Evolutionary conservation across 1,140 invertebrate genomes (phyloP).

Genomic region (Brachionus sp.): DNA sequence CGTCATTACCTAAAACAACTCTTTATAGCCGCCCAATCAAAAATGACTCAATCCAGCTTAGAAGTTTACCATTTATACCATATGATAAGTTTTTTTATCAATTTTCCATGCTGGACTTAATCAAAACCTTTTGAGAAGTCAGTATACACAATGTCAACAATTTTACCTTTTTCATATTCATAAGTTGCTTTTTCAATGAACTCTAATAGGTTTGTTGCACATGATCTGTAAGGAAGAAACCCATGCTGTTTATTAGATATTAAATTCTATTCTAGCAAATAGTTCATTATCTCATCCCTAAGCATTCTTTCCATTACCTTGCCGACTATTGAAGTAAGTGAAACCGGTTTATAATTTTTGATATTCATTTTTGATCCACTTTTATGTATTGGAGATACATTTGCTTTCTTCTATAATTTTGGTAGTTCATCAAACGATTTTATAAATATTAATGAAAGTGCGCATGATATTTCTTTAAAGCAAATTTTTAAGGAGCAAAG

Average conservation of each 20-base stretch:
- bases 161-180: neutral
- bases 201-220: slow-evolving; percentile 9
- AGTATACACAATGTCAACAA: neutral
- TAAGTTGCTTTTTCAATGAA: neutral
- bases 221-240: neutral
- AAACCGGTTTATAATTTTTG: slow-evolving; percentile 44
- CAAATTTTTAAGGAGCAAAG: neutral
- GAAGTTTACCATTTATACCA: too few species aligned
- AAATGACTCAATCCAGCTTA: too few species aligned
- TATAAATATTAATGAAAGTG: neutral
- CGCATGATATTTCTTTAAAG: neutral
- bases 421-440: slow-evolving; percentile 10
- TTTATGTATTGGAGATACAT: slow-evolving; percentile 44
- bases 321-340: neutral
- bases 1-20: too few species aligned
- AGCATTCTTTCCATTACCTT: slow-evolving; percentile 29
- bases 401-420: slow-evolving; percentile 17
- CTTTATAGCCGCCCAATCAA: too few species aligned
- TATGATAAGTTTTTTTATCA: neutral
- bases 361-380: neutral
- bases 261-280: slow-evolving; percentile 21
- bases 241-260: neutral
- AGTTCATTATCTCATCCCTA: neutral
- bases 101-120: neutral
- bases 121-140: slow-evolving; percentile 30